These are phyloP conservation scores for Hippopotamyrus pictus DNA, from an alignment of 2,797 vertebrate species.

Conservation along the genomic window DNA sequence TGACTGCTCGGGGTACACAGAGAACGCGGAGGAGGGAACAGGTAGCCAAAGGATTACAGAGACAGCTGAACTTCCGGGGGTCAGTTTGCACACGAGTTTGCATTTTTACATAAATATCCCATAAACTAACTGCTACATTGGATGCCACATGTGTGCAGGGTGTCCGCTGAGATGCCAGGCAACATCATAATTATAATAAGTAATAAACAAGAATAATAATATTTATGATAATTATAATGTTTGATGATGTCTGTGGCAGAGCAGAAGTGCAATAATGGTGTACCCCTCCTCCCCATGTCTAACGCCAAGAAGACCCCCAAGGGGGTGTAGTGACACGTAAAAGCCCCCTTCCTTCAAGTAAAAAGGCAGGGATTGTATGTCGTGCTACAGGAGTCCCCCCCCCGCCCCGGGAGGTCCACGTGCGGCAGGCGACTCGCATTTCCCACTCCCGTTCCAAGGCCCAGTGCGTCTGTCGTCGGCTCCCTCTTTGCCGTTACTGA, in stretches of 20 bases:
- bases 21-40: neutral
- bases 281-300: neutral
- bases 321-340: neutral
- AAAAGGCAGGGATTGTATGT: neutral
- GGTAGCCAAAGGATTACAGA: neutral
- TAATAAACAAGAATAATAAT: neutral
- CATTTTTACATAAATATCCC: neutral
- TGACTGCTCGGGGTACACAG: neutral
- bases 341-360: neutral
- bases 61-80: neutral
- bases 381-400: neutral
- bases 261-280: neutral
- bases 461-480: constrained; percentile 11
- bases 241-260: neutral
- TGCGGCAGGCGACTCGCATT: neutral
- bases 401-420: neutral
- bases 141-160: neutral
- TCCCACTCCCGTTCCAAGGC: neutral
- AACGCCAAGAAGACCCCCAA: neutral
- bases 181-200: neutral
- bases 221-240: neutral
- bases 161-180: neutral
- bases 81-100: neutral
- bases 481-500: constrained; percentile 5
- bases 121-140: neutral